These are phyloP conservation scores for Hylia prasina DNA, from an alignment of 2,113 vertebrate species.

Conservation along the genomic window DNA sequence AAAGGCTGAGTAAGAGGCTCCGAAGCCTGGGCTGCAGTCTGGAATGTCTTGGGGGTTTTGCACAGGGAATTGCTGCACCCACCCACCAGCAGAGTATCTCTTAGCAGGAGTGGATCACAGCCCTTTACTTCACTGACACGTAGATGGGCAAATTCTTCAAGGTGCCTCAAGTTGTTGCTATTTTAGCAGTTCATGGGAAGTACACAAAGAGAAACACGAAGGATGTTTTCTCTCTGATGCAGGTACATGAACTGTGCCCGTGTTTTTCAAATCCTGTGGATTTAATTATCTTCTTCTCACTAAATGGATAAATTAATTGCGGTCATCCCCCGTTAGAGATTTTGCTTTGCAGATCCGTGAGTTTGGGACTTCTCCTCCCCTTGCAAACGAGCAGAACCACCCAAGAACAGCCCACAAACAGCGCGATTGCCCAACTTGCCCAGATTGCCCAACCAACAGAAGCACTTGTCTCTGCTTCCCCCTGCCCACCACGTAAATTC, in stretches of 20 bases:
- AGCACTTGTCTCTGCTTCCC: neutral
- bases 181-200: neutral
- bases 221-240: neutral
- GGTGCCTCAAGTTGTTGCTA: neutral
- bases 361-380: neutral
- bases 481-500: neutral
- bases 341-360: neutral
- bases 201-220: accelerated
- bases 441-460: neutral
- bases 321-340: too few relatives aligned
- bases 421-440: neutral
- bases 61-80: neutral
- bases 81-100: neutral
- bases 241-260: neutral
- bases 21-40: neutral
- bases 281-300: neutral
- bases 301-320: neutral
- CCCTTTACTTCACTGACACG: neutral
- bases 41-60: neutral
- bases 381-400: neutral
- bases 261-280: neutral
- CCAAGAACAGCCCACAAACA: neutral
- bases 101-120: neutral
- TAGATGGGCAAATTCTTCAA: neutral
- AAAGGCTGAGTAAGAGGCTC: constrained; percentile 46